Percentiles rank a stretch among this genome's conserved stretches.
Evolutionary conservation across 2,113 vertebrate genomes (phyloP).

Genomic region (Recurvirostra avosetta): DNA sequence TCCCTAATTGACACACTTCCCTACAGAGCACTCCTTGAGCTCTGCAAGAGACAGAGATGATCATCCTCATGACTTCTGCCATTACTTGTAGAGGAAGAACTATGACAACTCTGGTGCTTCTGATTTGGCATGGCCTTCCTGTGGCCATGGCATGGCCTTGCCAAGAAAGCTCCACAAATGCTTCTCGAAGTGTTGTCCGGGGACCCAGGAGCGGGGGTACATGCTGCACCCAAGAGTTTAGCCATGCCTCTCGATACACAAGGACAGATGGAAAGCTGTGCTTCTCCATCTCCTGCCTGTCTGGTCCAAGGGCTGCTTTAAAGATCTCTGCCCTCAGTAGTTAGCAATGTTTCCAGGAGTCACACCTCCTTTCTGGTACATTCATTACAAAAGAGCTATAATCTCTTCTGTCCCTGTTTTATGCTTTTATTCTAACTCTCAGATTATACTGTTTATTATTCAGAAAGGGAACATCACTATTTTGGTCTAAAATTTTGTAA

Average conservation of each 20-base stretch:
- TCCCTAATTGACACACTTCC: background rate
- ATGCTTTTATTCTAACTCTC: background rate
- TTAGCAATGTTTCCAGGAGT: background rate
- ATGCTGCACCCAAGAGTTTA: background rate
- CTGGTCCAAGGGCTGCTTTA: background rate
- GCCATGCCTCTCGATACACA: background rate
- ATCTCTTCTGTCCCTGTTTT: background rate
- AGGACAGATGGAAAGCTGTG: background rate
- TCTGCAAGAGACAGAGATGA: background rate
- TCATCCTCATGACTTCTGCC: background rate
- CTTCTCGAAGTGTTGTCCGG: background rate
- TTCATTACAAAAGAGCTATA: background rate
- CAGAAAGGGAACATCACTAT: background rate
- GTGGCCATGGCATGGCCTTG: background rate
- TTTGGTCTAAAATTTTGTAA: background rate
- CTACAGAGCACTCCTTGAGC: background rate
- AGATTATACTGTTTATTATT: background rate
- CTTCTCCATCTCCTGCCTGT: background rate
- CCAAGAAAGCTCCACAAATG: background rate
- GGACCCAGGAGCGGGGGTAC: background rate
- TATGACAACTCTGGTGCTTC: background rate
- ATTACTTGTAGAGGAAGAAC: background rate
- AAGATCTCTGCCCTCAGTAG: background rate
- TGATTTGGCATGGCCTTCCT: background rate
- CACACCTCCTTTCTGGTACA: background rate